Evolutionary conservation across 2,113 vertebrate species (phyloP).

Genomic region (Etheostoma cragini): DNA sequence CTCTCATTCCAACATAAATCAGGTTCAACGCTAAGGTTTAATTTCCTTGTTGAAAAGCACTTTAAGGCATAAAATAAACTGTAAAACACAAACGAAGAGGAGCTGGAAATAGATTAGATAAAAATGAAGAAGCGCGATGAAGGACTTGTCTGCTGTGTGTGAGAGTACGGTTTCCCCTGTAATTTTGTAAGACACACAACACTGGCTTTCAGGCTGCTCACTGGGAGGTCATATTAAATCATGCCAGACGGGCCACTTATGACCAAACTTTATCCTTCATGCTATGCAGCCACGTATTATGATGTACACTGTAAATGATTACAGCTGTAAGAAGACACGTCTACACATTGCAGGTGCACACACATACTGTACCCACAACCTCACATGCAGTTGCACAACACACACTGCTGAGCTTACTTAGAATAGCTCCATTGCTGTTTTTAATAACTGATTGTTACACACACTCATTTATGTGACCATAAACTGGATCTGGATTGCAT

Average conservation of each 20-base stretch:
- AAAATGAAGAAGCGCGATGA: constrained; percentile 5
- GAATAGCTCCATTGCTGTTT: constrained; percentile 39
- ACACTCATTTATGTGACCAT: constrained; percentile 69
- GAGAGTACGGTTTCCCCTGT: constrained; percentile 12
- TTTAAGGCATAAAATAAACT: background rate
- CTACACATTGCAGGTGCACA: constrained; percentile 1
- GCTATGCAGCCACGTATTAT: constrained; percentile 1
- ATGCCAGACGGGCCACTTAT: constrained; percentile 33
- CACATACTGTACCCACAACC: background rate
- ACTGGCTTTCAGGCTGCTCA: constrained; percentile 25
- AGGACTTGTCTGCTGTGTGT: constrained; percentile 16
- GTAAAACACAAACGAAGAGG: background rate
- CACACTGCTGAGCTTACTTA: constrained; percentile 16
- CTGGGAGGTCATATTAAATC: constrained; percentile 47
- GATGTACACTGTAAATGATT: background rate
- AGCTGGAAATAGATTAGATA: background rate
- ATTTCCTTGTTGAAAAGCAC: background rate
- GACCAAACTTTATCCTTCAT: constrained; percentile 11
- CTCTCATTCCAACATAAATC: background rate
- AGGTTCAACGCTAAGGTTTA: background rate
- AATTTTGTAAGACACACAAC: constrained; percentile 13
- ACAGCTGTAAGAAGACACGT: background rate
- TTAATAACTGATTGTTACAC: constrained; percentile 67
- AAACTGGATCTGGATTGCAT: constrained; percentile 75
- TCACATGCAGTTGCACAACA: background rate